Conservation (phyloP, 2,888 invertebrate genomes). For the Nemapogon koenigi region DNA sequence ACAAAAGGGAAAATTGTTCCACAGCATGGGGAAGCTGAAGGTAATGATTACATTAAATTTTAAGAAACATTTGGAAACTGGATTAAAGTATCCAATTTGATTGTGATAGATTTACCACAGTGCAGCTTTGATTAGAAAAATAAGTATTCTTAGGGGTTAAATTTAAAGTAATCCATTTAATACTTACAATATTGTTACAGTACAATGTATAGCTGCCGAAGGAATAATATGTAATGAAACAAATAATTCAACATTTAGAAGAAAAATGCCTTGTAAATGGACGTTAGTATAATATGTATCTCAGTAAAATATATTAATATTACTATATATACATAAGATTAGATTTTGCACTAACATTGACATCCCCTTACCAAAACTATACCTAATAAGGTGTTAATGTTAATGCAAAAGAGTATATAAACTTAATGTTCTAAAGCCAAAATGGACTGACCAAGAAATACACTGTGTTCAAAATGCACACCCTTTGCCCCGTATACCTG, state of each 20-base stretch:
- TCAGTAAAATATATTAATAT: slow-evolving; percentile 3
- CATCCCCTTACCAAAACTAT: too few species aligned
- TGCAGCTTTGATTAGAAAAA: background rate
- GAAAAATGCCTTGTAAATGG: slow-evolving; percentile 89
- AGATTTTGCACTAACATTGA: too few species aligned
- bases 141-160: slow-evolving; percentile 8
- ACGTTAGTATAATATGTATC: slow-evolving; percentile 72
- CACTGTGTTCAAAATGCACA: too few species aligned
- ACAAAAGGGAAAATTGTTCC: slow-evolving; percentile 52
- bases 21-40: slow-evolving; percentile 79
- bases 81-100: too few species aligned
- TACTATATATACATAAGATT: too few species aligned
- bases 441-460: too few species aligned
- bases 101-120: background rate
- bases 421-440: too few species aligned
- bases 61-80: too few species aligned
- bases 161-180: too few species aligned
- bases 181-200: slow-evolving; percentile 66
- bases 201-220: slow-evolving; percentile 82
- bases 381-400: too few species aligned
- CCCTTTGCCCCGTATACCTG: too few species aligned
- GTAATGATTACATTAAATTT: slow-evolving; percentile 45
- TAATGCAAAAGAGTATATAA: too few species aligned
- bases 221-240: slow-evolving; percentile 83
- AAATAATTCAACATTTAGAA: slow-evolving; percentile 80